Conservation (phyloP, 2,888 invertebrate species). For the Cheilosia scutellata region DNA sequence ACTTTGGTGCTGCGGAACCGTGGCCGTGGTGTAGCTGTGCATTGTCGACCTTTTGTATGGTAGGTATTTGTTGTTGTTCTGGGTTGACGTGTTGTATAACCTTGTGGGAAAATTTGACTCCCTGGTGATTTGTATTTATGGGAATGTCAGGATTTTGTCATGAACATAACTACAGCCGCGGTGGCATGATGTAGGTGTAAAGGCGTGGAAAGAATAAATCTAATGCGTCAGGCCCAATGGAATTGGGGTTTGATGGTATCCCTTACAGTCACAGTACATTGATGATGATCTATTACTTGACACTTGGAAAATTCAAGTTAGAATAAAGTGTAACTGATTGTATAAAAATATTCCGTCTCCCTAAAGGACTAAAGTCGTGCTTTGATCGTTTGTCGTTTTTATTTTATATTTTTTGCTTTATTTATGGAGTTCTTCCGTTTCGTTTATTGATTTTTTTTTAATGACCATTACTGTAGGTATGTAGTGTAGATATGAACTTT, state of each 20-base stretch:
- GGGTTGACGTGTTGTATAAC: background rate
- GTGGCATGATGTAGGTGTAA: background rate
- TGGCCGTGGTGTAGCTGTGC: too few species aligned
- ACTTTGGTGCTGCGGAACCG: background rate
- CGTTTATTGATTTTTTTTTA: too few species aligned
- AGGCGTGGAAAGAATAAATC: constrained; percentile 51
- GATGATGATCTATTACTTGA: constrained; percentile 55
- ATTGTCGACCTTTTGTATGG: background rate
- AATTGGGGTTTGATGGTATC: constrained; percentile 40
- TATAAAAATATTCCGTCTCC: constrained; percentile 38
- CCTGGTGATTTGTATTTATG: constrained; percentile 22
- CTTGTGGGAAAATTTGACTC: background rate
- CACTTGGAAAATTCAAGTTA: constrained; percentile 8
- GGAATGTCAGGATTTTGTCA: constrained; percentile 31
- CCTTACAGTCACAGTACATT: constrained; percentile 6
- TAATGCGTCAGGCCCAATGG: constrained; percentile 32
- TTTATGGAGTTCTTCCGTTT: too few species aligned
- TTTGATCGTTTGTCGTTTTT: too few species aligned
- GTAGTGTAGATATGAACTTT: too few species aligned
- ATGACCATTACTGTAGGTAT: too few species aligned
- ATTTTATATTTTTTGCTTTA: too few species aligned
- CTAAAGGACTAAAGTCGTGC: constrained; percentile 9
- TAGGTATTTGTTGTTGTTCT: background rate
- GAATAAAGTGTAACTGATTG: constrained; percentile 16
- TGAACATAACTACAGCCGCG: constrained; percentile 7